Base-by-base conservation (phyloP, 2,888 invertebrate species). In the Eristalinus sepulchralis region DNA sequence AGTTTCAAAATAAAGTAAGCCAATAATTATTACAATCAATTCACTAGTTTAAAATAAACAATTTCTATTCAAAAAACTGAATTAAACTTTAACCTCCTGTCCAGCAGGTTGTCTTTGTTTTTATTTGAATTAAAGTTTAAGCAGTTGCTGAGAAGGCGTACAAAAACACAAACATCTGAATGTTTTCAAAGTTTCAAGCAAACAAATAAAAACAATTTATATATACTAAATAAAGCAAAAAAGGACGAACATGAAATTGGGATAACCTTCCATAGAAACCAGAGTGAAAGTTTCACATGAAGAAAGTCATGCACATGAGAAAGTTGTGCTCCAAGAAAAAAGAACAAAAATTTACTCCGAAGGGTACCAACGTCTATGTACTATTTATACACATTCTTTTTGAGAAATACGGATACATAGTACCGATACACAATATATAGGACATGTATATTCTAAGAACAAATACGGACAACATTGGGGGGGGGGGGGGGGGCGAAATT, bases 271-370 rank as follows among this genome's bases (percentile, higher is more conserved):
- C 75, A 71, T 79, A 22, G 75, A 66, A 57, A 84, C 55, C 33
- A 75, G 39, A 70, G 47, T 55, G 20, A 83, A 80, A 75, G 83
- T 84, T 80, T 84, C 55, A 10, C 39, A 70, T 70, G 73, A 83
- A 78, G 68, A 66, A 71, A 79, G 62, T 33, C 31, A 47, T 24
- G 68, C 70, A 70, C 27, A 59, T 62, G 79, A 39, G 75, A 47
- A 68, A 47, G 53, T 73, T 64, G 68, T 70, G 33, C 53, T 63
- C 24, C 11, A 72, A 64, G 60, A 55, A 55, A 63, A 67, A 24
- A 55, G 36, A 57, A 13, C 4, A 1, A n/a, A n/a, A n/a, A n/a
- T n/a, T n/a, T 47, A 47, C 62, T 57, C 64, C 22, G 64, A 67
- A 80, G 60, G 47, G 27, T 27, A 36, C 60, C n/a, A 60, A 79